These are phyloP conservation scores for Pelagia noctiluca DNA, from an alignment of 30 jellyfish, hydroid and myxozoan genomes.

Conservation along the genomic window DNA sequence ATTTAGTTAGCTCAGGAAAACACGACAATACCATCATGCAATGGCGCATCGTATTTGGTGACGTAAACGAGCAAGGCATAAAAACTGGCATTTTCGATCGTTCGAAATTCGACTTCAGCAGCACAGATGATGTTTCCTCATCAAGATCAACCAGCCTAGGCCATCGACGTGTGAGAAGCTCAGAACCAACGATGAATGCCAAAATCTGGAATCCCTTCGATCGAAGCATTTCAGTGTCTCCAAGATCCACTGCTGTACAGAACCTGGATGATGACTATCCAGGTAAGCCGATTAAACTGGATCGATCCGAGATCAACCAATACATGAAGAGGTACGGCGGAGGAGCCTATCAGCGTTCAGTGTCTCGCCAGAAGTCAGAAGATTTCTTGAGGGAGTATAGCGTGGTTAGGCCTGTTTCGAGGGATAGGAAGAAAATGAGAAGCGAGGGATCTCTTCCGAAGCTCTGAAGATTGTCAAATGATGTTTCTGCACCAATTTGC, in stretches of 20 bases:
- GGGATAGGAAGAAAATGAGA: constrained; percentile 45
- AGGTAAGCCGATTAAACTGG: constrained; percentile 4
- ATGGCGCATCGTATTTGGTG: constrained; percentile 61
- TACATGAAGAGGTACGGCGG: constrained; percentile 28
- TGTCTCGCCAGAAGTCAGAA: constrained; percentile 48
- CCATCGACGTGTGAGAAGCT: constrained; percentile 54
- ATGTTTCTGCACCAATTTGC: too few species aligned
- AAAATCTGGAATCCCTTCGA: constrained; percentile 16
- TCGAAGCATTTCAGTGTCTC: constrained; percentile 24
- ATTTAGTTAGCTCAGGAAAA: constrained; percentile 52
- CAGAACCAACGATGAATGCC: constrained; percentile 6
- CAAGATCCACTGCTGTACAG: constrained; percentile 23
- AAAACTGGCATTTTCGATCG: constrained; percentile 10
- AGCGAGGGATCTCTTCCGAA: constrained; percentile 6
- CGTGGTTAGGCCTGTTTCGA: constrained; percentile 52
- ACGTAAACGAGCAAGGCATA: constrained; percentile 22
- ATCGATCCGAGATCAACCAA: constrained; percentile 33
- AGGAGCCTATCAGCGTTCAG: constrained; percentile 18
- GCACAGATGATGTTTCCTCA: constrained; percentile 5
- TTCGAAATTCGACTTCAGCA: not conserved
- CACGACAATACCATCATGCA: constrained; percentile 64
- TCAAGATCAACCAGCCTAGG: constrained; percentile 48
- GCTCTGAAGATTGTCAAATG: not conserved
- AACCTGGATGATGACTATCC: constrained; percentile 28
- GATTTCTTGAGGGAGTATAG: constrained; percentile 35